Percentiles rank a stretch among this genome's conserved stretches.
phyloP scores from a whole-genome alignment of 2,113 vertebrate genomes.

The Pluvianellus socialis region DNA sequence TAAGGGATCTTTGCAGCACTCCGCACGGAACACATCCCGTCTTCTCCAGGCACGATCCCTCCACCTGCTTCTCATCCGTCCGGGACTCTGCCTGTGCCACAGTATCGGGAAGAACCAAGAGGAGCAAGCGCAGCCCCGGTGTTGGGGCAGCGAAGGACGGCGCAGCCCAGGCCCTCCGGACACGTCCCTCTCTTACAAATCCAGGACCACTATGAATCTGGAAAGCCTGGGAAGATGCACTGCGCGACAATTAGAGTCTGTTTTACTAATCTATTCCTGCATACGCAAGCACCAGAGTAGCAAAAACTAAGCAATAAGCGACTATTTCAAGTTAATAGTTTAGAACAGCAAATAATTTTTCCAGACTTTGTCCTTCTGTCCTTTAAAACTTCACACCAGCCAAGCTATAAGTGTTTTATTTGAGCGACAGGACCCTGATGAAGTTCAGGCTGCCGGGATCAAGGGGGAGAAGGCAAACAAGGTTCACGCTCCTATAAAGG shows the following conservation, averaged over 20 bases:
- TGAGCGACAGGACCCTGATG: background rate
- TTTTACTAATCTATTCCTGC: background rate
- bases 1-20: background rate
- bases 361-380: background rate
- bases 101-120: accelerated
- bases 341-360: background rate
- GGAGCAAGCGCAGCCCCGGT: background rate
- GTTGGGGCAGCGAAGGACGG: no score
- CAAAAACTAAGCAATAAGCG: background rate
- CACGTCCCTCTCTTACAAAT: background rate
- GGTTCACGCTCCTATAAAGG: background rate
- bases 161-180: background rate
- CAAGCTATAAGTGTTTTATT: background rate
- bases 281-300: accelerated
- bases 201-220: background rate
- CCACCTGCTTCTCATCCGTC: background rate
- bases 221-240: accelerated
- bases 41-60: background rate
- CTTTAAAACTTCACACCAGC: background rate
- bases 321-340: background rate
- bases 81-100: background rate
- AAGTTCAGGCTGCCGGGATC: background rate
- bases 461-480: background rate
- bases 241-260: accelerated
- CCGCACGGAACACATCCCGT: background rate